Conservation (phyloP, 2,888 invertebrate species). For the Clepsis dumicolana region DNA sequence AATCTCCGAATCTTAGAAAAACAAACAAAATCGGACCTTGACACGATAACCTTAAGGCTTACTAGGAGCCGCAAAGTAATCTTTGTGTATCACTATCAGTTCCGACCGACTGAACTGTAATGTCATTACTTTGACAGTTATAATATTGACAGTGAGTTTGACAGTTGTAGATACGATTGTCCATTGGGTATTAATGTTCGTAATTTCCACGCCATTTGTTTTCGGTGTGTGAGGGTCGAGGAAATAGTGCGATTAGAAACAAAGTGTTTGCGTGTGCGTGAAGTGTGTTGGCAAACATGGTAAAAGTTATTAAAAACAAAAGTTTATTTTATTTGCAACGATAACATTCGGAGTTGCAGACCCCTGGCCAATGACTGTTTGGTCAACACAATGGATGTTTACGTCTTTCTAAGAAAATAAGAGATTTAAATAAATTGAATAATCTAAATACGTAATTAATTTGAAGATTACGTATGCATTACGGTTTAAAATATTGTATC, state of each 20-base stretch:
- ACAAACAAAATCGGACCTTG: conserved; percentile 44
- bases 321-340: too few relatives aligned
- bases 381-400: too few relatives aligned
- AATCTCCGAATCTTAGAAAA: conserved; percentile 40
- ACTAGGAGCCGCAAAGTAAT: conserved; percentile 36
- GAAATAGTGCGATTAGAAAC: conserved; percentile 2
- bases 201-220: conserved; percentile 73
- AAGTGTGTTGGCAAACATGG: not conserved
- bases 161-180: conserved; percentile 73
- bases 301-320: not conserved
- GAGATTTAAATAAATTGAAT: too few relatives aligned
- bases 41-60: not conserved
- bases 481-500: too few relatives aligned
- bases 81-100: conserved; percentile 67
- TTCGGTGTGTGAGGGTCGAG: conserved; percentile 11
- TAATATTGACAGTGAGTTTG: conserved; percentile 72
- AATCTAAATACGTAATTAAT: too few relatives aligned
- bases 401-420: too few relatives aligned
- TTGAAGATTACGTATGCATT: too few relatives aligned
- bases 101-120: conserved; percentile 67
- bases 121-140: conserved; percentile 70
- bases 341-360: too few relatives aligned
- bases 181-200: conserved; percentile 61
- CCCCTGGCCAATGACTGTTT: too few relatives aligned
- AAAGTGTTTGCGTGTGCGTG: not conserved